Evolutionary conservation across 2,888 invertebrate genomes (phyloP).

Genomic region (Dynastes maya): DNA sequence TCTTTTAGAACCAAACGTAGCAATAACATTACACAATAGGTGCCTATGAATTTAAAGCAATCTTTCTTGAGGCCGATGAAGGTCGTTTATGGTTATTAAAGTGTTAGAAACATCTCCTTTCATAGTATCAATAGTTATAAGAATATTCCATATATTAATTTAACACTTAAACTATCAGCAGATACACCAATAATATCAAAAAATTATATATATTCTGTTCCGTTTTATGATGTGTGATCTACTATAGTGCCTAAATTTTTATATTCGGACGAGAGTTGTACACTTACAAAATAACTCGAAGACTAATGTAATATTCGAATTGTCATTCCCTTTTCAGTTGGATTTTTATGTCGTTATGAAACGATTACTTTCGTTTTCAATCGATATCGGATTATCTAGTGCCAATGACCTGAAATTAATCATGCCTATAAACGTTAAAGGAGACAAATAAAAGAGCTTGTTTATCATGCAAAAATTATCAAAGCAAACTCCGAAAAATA

Average conservation of each 20-base stretch:
- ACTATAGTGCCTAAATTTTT: slow-evolving; percentile 59
- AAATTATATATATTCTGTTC: slow-evolving; percentile 22
- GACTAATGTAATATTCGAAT: slow-evolving; percentile 45
- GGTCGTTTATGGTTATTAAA: too few relatives aligned
- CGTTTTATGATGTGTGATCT: slow-evolving; percentile 58
- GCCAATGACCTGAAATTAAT: slow-evolving; percentile 5
- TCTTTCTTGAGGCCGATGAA: too few relatives aligned
- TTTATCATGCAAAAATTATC: neutral
- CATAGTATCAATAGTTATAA: too few relatives aligned
- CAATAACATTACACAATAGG: too few relatives aligned
- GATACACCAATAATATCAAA: slow-evolving; percentile 2
- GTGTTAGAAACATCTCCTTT: too few relatives aligned
- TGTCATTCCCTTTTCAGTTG: slow-evolving; percentile 43
- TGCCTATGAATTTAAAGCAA: too few relatives aligned
- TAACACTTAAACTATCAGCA: neutral
- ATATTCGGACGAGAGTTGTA: slow-evolving; percentile 49
- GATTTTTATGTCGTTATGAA: neutral
- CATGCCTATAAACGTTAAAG: too few relatives aligned
- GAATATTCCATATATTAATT: too few relatives aligned
- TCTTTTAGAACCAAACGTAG: too few relatives aligned
- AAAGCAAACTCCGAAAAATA: neutral
- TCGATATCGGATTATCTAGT: slow-evolving; percentile 5
- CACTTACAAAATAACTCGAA: slow-evolving; percentile 39
- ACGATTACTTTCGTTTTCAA: neutral
- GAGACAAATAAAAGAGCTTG: neutral